Evolutionary conservation across 2,888 invertebrate species (phyloP), one percentile per base, ranked within the genome.

Genomic region (Hypomecis punctinalis): DNA sequence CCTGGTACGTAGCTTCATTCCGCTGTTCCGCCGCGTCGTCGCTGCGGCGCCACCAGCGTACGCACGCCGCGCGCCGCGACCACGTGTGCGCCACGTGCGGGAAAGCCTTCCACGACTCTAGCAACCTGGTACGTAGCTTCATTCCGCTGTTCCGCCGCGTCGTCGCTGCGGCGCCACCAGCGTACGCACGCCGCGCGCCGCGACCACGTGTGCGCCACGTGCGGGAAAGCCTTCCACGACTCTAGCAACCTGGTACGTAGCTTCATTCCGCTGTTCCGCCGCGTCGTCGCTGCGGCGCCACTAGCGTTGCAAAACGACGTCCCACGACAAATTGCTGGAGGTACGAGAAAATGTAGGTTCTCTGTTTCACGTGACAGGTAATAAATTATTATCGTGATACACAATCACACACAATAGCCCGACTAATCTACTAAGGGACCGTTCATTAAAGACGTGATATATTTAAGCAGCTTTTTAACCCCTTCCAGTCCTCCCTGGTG

Each of bases 151-250:
- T 77, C 85, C 61, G 82, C 81, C 56, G 80, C 85, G 0, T 84
- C 86, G 37, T 84, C 79, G 67, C 79, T 90, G 76, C 81, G 84
- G 13, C 82, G 91, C 1, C 93, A 93, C 81, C 79, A 79, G 79
- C 84, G 86, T 5, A 68, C 80, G n/a, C 93, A 93, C 77, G 69
- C 74, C 36, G 54, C 48, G 5, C 68, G 70, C 46, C 74, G 77
- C 23, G 65, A 74, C 2, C 80, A 87, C 71, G 75, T 76, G 42
- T 93, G 93, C 77, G 67, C 76, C 5, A 77, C 82, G 54, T 93
- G 93, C 77, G 75, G 77, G 40, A 89, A 89, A 70, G 79, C 79
- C 0, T 92, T 91, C 81, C 81, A 80, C 52, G 91, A 90, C 52
- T 77, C 81, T 13, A 84, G 88, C 54, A 85, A 85, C 4, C 70